Evolutionary conservation across 2,888 invertebrate species (phyloP).

Genomic region (Noctua comes): DNA sequence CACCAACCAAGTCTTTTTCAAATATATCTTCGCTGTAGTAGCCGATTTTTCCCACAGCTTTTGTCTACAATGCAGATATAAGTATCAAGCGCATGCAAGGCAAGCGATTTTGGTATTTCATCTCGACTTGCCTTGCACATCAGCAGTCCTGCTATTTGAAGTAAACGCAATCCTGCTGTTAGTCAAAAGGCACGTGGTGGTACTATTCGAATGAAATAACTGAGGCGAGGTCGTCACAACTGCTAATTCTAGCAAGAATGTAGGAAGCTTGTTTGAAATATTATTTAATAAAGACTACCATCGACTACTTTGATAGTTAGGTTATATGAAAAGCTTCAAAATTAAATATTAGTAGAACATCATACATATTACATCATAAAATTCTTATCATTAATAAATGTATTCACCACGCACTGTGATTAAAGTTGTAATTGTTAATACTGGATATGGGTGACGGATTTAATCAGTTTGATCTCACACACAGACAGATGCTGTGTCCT

Average conservation of each 20-base stretch:
- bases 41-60: not conserved
- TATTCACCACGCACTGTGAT: not conserved
- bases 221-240: not conserved
- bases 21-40: slow-evolving; percentile 37
- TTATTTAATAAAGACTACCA: slow-evolving; percentile 11
- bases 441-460: slow-evolving; percentile 1
- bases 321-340: not conserved
- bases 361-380: too few species aligned
- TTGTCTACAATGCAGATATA: slow-evolving; percentile 29
- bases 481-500: not conserved
- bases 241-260: not conserved
- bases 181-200: not conserved
- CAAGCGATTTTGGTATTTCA: not conserved
- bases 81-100: too few species aligned
- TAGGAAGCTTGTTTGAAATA: slow-evolving; percentile 2
- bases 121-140: not conserved
- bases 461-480: not conserved
- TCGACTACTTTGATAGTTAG: not conserved
- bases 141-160: not conserved
- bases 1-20: slow-evolving; percentile 32
- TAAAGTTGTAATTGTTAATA: not conserved
- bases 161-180: not conserved
- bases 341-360: not conserved
- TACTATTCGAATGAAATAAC: not conserved
- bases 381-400: not conserved